A percentile compares a stretch with the other conserved stretches of the same genome.
Conservation (phyloP, 1,140 invertebrate species). For the Thalassaphorura encarpata region DNA sequence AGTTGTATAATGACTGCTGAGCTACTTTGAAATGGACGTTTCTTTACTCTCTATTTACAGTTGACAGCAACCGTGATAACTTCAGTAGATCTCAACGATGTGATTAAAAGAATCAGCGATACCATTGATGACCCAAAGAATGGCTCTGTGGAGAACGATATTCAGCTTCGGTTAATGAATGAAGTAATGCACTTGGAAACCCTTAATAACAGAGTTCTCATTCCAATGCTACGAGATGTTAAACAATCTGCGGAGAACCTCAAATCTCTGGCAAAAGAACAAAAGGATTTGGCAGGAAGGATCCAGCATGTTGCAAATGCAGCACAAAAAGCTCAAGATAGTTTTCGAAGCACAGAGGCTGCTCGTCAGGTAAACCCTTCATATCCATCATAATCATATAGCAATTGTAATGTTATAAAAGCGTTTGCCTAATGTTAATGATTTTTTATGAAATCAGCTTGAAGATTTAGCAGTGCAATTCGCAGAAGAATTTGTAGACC, state of each 20-base stretch:
- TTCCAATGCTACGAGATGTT: conserved; percentile 24
- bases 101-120: conserved; percentile 21
- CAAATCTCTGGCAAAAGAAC: conserved; percentile 14
- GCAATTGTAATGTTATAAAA: background rate
- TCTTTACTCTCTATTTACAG: conserved; percentile 3
- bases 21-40: background rate
- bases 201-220: conserved; percentile 8
- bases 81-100: conserved; percentile 20
- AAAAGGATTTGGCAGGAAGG: conserved; percentile 19
- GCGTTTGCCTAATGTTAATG: background rate
- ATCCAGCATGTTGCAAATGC: conserved; percentile 21
- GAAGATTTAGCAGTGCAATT: conserved; percentile 20
- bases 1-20: background rate
- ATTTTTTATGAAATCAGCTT: conserved; percentile 8
- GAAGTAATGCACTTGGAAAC: conserved; percentile 20
- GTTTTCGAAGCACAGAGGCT: conserved; percentile 14
- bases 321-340: conserved; percentile 23
- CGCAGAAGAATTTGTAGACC: conserved; percentile 18
- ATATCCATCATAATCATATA: background rate
- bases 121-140: conserved; percentile 15
- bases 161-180: conserved; percentile 12
- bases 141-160: background rate
- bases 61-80: conserved; percentile 17
- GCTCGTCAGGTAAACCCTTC: conserved; percentile 5
- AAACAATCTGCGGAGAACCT: conserved; percentile 12